Evolutionary conservation across 30 jellyfish, hydroid and myxozoan genomes (phyloP), one percentile per base, ranked within the genome.

Genomic region (Clytia hemisphaerica): DNA sequence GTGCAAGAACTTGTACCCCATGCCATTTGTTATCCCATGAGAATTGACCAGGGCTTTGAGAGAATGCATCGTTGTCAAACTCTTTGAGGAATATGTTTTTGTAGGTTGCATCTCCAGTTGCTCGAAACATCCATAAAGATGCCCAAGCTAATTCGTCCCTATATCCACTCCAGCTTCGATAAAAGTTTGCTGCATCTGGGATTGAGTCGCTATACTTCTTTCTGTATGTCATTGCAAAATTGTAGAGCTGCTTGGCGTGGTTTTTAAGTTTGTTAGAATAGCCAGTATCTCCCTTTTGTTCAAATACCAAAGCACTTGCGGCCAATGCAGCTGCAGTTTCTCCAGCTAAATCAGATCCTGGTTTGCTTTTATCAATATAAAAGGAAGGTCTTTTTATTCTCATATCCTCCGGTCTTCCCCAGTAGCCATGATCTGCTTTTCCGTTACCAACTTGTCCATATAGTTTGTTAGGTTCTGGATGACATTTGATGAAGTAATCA

Each of bases 391-490:
- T 36, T 15, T 29, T 25, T 84, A 79, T 79, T 18, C 19, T 67
- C 85, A 79, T 79, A 36, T 79, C 85, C 27, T 79, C 93, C 12
- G 93, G 84, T 4, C 93, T 45, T 30, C 93, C 93, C 93, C 93
- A 79, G 50, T 4, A 67, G 14, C 71, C 84, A 68, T 79, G 93
- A 46, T 79, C 93, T 26, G 27, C 72, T 30, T 57, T 73, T 14
- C 93, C 93, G 16, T 67, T 66, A 4, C 93, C 93, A 42, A 79
- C 93, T 33, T 79, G 93, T 2, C 79, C 93, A 58, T 79, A 79
- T 6, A 79, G 70, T 38, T 67, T 79, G 46, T 54, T 31, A 32
- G 42, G 27, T 9, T 54, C 77, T 5, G 93, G 68, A 21, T 79
- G 93, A 58, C 93, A 79, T 35, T 71, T 70, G 57, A 79, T 58